Base-by-base conservation (phyloP, 35 echinoderm and acorn worm species). In the Anneissia japonica region DNA sequence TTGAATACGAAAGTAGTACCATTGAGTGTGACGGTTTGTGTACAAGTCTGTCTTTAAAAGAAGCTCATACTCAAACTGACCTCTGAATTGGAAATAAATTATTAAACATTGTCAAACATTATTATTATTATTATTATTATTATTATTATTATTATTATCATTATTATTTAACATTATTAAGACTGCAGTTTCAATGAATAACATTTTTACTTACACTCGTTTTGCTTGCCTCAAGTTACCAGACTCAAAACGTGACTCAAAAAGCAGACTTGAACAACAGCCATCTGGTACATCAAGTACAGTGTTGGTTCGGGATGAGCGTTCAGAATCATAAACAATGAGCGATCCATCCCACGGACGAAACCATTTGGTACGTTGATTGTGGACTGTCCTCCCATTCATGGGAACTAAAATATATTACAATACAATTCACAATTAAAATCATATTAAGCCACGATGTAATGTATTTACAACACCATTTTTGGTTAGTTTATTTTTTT, bases 41-140 rank as follows among this genome's bases (percentile, higher is more conserved):
- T 99, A 99, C n/a, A 99, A 83, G 55, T 99, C 96, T 19, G 96
- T 99, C 90, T 90, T 99, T 51, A 99, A 72, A 36, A 99, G 80
- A 41, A 99, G 89, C 36, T 99, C 96, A 91, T 99, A 99, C 83
- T 99, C 96, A 94, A 99, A 99, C 51, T 99, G 96, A 56, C 96
- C 96, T 31, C 96, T 99, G 88, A 72, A 83, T 35, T 40, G 55
- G 38, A 36, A 86, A 84, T 35, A 79, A 14, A 74, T 34, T 74
- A 30, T 30, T 37, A 81, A 74, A 55, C 38, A 81, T 41, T 73
- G 21, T 33, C n/a, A 0, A 32, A 36, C 12, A 28, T 28, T 64
- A 64, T 28, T 64, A 64, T 64, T 14, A 64, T 64, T 64, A 64
- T 13, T 13, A 13, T 64, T 64, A 14, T 64, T 64, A 64, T 13